A percentile compares a stretch with the other conserved stretches of the same genome.
These are phyloP conservation scores for Wasmannia auropunctata DNA, from an alignment of 1,140 invertebrate genomes.

Conservation along the genomic window DNA sequence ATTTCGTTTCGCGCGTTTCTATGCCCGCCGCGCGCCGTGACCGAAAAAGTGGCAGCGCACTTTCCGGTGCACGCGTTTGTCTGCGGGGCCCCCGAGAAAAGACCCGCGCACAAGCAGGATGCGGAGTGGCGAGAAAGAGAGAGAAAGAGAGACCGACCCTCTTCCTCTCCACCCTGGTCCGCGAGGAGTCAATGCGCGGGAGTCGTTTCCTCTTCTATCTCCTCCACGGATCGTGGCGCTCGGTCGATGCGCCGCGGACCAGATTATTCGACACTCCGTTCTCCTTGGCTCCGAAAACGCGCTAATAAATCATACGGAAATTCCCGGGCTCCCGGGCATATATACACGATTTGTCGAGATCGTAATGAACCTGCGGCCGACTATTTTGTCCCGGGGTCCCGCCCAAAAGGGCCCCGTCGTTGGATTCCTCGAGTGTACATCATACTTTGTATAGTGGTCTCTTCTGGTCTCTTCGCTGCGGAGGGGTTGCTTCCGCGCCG, in stretches of 20 bases:
- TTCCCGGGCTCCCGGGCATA: constrained; percentile 24
- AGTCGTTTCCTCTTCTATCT: constrained; percentile 18
- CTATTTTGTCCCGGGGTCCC: constrained; percentile 42
- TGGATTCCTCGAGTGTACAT: constrained; percentile 40
- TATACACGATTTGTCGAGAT: constrained; percentile 55
- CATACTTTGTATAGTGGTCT: constrained; percentile 37
- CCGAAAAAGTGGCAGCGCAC: constrained; percentile 61
- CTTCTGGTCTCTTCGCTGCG: no score
- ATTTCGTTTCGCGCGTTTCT: constrained; percentile 60
- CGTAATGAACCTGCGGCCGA: constrained; percentile 50
- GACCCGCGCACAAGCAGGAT: constrained; percentile 29
- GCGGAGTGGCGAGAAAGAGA: not conserved
- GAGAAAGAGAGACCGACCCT: not conserved
- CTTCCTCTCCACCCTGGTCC: not conserved
- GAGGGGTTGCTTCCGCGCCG: constrained; percentile 3
- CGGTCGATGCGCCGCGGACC: constrained; percentile 56
- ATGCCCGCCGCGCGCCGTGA: constrained; percentile 60
- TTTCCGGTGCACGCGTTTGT: constrained; percentile 34
- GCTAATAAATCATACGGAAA: constrained; percentile 42
- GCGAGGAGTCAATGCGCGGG: constrained; percentile 21
- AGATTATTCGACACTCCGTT: constrained; percentile 67
- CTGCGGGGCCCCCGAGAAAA: constrained; percentile 22
- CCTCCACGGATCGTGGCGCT: constrained; percentile 18
- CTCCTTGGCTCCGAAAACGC: constrained; percentile 17
- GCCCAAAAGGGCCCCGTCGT: constrained; percentile 27